Base-by-base conservation (phyloP, 2,888 invertebrate genomes). In the Ecdyonurus torrentis region DNA sequence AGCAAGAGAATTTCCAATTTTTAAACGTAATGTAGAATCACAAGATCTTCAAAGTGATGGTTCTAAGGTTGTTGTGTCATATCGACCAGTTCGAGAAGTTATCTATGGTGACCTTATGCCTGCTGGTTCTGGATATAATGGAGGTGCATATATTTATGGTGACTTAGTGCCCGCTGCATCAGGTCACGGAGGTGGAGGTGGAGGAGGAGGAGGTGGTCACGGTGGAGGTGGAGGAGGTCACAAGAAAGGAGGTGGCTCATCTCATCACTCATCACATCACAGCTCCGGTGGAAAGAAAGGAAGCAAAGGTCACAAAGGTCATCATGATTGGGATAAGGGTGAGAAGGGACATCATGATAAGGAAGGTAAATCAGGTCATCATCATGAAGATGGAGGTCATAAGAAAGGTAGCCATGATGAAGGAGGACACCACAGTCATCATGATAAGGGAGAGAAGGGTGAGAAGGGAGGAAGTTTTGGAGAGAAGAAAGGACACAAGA, bases 211-310 rank as follows among this genome's bases (percentile, higher is more conserved):
- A 63, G 52, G 65, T 20, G 76, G 79, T 66, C 76, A 74, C 67
- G 72, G 73, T 19, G 76, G 74, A 66, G 74, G 76, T 58, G 74
- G 75, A 66, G 76, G 79, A 65, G 78, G 80, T 59, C 78, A 76
- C 71, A 80, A 82, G 69, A 81, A 82, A 68, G 86, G 86, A 10
- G 83, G 83, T 1, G 85, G 85, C 0, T 81, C 82, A 66, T 84
- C 85, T 67, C 81, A 84, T 66, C 82, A 85, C 66, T 78, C 81
- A 0, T 81, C 83, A 66, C 83, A 86, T 67, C 80, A 83, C 68
- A 75, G 80, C 64, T 80, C 82, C 25, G 82, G 86, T 66, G 86
- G 85, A 0, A 84, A 84, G 66, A 83, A 87, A 69, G 85, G 83
- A 1, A 83, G 85, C 67, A 86, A 87, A 66, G 83, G 80, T 7